phyloP scores from a whole-genome alignment of 2,888 invertebrate genomes.

The Chesias legatella region DNA sequence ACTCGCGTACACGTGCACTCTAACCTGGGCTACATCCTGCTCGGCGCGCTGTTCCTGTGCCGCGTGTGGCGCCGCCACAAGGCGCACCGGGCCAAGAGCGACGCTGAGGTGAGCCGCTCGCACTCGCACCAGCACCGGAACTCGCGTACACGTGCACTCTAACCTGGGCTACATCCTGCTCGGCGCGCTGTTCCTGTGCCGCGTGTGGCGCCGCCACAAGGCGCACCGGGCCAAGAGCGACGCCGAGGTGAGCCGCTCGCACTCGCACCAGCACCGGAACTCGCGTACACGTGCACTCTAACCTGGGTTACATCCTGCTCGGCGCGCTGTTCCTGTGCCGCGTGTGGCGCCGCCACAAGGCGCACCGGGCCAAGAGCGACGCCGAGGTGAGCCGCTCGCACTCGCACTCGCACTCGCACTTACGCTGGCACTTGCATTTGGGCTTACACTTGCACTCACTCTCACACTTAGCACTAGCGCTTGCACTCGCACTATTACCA shows the following conservation, averaged over 20 bases:
- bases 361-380: conserved; percentile 34
- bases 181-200: conserved; percentile 86
- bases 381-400: conserved; percentile 45
- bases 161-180: conserved; percentile 92
- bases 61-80: conserved; percentile 78
- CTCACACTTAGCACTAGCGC: no score
- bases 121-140: no score
- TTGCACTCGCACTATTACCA: no score
- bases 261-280: no score
- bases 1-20: conserved; percentile 95
- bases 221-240: conserved; percentile 35
- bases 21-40: conserved; percentile 90
- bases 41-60: conserved; percentile 88
- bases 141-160: conserved; percentile 93
- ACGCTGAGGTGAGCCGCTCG: conserved; percentile 42
- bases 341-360: conserved; percentile 69
- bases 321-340: conserved; percentile 88
- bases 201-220: conserved; percentile 76
- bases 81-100: conserved; percentile 35
- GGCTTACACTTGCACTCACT: conserved; percentile 95
- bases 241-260: conserved; percentile 43
- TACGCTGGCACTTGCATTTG: conserved; percentile 91
- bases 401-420: no score
- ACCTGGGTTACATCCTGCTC: conserved; percentile 90
- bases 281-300: conserved; percentile 94